phyloP scores from a whole-genome alignment of 2,888 invertebrate genomes.

The Aquatica leii region DNA sequence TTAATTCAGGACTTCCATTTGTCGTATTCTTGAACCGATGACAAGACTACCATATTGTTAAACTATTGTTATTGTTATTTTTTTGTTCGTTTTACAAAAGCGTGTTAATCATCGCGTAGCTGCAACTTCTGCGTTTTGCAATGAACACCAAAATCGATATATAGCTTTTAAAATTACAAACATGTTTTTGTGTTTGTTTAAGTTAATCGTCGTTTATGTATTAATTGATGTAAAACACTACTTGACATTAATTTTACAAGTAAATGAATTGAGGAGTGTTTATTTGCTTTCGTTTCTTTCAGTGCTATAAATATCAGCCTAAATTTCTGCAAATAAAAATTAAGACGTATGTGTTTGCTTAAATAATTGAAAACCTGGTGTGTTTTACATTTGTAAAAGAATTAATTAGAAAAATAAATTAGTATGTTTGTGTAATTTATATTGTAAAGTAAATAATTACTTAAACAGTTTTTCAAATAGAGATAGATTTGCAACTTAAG shows the following conservation, averaged over 20 bases:
- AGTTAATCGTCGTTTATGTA: conserved; percentile 15
- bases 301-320: conserved; percentile 13
- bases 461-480: too few species aligned
- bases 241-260: conserved; percentile 27
- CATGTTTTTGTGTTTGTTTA: conserved; percentile 12
- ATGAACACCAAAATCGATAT: neutral
- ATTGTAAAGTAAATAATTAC: too few species aligned
- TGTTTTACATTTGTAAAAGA: too few species aligned
- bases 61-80: neutral
- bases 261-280: conserved; percentile 21
- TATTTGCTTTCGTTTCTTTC: conserved; percentile 16
- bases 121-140: too few species aligned
- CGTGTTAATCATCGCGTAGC: neutral
- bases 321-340: conserved; percentile 16
- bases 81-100: neutral
- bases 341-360: neutral
- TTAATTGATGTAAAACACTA: conserved; percentile 22
- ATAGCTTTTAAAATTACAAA: conserved; percentile 15
- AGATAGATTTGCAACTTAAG: too few species aligned
- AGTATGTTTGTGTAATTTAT: too few species aligned
- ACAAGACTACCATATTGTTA: conserved; percentile 17
- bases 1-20: conserved; percentile 25
- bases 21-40: conserved; percentile 17
- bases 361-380: conserved; percentile 5
- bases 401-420: too few species aligned